Evolutionary conservation across 2,797 vertebrate species (phyloP), one percentile per base, ranked within the genome.

Genomic region (Acanthornis magna): DNA sequence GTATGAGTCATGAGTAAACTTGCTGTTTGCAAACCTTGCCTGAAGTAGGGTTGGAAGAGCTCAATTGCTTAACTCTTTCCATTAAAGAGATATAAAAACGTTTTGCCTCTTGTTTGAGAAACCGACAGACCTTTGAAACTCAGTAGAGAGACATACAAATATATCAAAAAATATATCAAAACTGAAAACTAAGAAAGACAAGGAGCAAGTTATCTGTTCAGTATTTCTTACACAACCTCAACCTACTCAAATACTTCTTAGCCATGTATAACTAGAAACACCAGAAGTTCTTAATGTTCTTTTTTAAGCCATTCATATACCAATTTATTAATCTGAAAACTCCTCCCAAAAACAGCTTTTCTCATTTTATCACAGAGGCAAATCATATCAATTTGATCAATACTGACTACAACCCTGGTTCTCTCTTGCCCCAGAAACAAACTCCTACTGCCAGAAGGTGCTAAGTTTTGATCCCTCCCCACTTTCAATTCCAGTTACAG

Each of bases 1-100:
- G 71, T 8, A 77, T 92, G 94, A 95, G 57, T 97, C 95, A 96
- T 15, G 34, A 95, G 53, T 38, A 80, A 88, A 89, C 19, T n/a
- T 12, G 38, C 9, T 80, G 71, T 87, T 75, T 86, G 83, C 76
- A 93, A 93, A 95, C 85, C 62, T 74, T 82, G 81, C 34, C 34
- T 53, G 2, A 85, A 96, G 73, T 54, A 79, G 32, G 11, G 45
- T 9, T 89, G 50, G 63, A 93, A 91, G 57, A 83, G 45, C 42
- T 65, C 53, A 58, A 30, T 67, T 85, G 72, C 77, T 76, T 83
- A 94, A 95, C 21, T 80, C 42, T 45, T 81, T 84, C 63, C 54
- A 80, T 54, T 75, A 67, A 60, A 82, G 13, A 88, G 72, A 88
- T 48, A 75, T 1, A 63, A 77, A 91, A 86, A 79, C 7, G 2